Evolutionary conservation across 2,797 vertebrate genomes (phyloP).

Genomic region (Sebastes melanostomus): DNA sequence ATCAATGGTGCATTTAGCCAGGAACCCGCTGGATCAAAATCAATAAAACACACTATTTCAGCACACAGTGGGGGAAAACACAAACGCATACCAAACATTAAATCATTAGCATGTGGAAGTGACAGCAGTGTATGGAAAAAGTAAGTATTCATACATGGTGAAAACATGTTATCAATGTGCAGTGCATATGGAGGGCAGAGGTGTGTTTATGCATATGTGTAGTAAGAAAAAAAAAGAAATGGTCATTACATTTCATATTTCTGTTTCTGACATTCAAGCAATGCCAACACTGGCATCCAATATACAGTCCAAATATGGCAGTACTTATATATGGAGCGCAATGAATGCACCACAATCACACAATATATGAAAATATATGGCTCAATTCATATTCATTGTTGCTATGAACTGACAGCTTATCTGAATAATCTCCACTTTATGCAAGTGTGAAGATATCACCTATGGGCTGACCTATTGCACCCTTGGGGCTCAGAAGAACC

Average conservation of each 20-base stretch:
- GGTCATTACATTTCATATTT: slow-evolving; percentile 16
- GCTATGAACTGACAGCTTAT: slow-evolving; percentile 64
- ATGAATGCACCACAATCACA: slow-evolving; percentile 38
- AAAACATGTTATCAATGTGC: slow-evolving; percentile 12
- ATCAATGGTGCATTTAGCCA: slow-evolving; percentile 71
- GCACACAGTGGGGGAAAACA: slow-evolving; percentile 37
- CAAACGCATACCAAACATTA: slow-evolving; percentile 59
- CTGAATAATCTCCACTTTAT: slow-evolving; percentile 74
- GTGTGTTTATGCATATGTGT: slow-evolving; percentile 8
- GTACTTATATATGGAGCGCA: slow-evolving; percentile 21
- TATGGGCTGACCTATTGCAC: slow-evolving; percentile 56
- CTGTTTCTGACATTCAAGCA: slow-evolving; percentile 11
- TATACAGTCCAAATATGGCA: slow-evolving; percentile 4
- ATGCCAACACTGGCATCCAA: slow-evolving; percentile 12
- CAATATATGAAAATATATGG: slow-evolving; percentile 67
- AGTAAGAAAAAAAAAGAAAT: background rate
- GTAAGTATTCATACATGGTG: slow-evolving; percentile 30
- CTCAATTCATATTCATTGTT: slow-evolving; percentile 69
- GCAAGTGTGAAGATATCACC: slow-evolving; percentile 65
- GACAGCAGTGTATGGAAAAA: slow-evolving; percentile 33
- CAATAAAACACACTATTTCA: slow-evolving; percentile 68
- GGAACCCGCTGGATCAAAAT: slow-evolving; percentile 63
- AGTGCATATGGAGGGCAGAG: background rate
- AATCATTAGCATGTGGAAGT: slow-evolving; percentile 61
- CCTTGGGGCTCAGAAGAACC: slow-evolving; percentile 33